Conservation (phyloP, 2,888 invertebrate species). For the Drosophila recens region DNA sequence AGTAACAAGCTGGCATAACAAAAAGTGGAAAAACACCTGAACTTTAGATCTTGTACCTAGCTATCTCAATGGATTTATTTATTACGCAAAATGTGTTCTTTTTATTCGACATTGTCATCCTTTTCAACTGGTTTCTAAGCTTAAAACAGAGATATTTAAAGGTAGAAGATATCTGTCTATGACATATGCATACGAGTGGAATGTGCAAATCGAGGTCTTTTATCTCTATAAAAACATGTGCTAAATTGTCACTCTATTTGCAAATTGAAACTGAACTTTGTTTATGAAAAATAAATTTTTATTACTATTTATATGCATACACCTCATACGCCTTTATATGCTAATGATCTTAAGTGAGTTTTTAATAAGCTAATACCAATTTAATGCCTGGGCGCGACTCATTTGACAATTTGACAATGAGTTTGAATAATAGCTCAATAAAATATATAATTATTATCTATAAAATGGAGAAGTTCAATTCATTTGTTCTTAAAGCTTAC, state of each 20-base stretch:
- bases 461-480: too few species aligned
- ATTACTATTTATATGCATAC: not conserved
- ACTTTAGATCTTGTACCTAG: constrained; percentile 1
- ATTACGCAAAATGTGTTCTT: constrained; percentile 11
- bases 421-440: too few species aligned
- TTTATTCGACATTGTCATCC: constrained; percentile 5
- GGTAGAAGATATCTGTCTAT: not conserved
- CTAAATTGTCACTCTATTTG: not conserved
- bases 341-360: not conserved
- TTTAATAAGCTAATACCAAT: not conserved
- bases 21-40: constrained; percentile 32
- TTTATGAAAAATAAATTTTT: not conserved
- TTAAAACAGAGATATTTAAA: not conserved
- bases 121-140: constrained; percentile 4
- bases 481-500: too few species aligned
- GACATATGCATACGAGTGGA: not conserved
- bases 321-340: not conserved
- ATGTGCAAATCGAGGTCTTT: not conserved
- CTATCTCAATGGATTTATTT: constrained; percentile 1
- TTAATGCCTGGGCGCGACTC: not conserved
- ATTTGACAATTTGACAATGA: not conserved
- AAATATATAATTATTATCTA: too few species aligned
- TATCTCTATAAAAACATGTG: not conserved
- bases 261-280: not conserved
- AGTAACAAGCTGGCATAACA: constrained; percentile 7